Evolutionary conservation across 53 echinoderm and acorn worm genomes (phyloP).

Genomic region (Zoroaster sp.): DNA sequence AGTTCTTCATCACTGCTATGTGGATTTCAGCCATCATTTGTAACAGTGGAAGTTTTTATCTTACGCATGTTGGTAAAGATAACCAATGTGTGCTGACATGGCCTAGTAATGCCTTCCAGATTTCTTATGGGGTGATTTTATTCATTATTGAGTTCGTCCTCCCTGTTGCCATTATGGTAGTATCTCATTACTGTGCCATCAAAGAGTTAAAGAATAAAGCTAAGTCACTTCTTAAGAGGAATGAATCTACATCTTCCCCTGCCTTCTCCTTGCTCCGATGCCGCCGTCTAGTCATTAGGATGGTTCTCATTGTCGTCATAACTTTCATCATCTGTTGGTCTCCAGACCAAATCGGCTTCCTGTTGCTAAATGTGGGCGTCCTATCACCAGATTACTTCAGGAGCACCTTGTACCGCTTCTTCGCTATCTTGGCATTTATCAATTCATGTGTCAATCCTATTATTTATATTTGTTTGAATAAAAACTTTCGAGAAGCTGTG

Average conservation of each 20-base stretch:
- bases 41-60: not conserved
- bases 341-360: not conserved
- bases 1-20: too few species aligned
- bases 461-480: too few species aligned
- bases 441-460: not conserved
- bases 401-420: not conserved
- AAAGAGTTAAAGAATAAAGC: not conserved
- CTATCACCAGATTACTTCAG: not conserved
- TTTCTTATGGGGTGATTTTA: not conserved
- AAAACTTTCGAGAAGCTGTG: not conserved
- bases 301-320: too few species aligned
- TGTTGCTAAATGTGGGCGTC: not conserved
- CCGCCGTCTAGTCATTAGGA: too few species aligned
- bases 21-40: not conserved
- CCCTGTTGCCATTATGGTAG: not conserved
- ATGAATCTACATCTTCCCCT: too few species aligned
- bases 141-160: not conserved
- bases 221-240: not conserved
- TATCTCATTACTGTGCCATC: too few species aligned
- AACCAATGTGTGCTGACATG: not conserved
- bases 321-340: too few species aligned
- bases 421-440: not conserved
- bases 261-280: too few species aligned
- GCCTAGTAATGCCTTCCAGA: not conserved
- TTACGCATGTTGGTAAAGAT: not conserved